Conservation (phyloP, 2,113 vertebrate species). For the Nesoenas mayeri region DNA sequence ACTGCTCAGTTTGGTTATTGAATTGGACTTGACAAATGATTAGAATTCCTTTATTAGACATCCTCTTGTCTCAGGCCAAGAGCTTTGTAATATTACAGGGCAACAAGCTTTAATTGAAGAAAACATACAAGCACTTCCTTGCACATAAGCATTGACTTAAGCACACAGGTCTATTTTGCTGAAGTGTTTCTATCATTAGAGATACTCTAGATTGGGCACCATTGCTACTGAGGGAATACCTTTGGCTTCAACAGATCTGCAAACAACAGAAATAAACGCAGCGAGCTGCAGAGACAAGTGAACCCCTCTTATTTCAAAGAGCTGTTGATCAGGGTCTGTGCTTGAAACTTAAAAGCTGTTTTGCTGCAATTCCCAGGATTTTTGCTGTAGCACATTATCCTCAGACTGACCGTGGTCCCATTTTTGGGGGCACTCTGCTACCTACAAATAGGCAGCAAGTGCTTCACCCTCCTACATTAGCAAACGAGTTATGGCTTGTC, state of each 20-base stretch:
- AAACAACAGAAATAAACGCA: not conserved
- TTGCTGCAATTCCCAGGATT: not conserved
- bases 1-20: not conserved
- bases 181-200: not conserved
- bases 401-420: not conserved
- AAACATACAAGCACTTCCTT: fast-evolving
- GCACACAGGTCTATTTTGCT: not conserved
- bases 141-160: not conserved
- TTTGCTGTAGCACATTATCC: not conserved
- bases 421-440: not conserved
- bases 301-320: not conserved
- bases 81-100: not conserved
- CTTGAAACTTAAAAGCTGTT: not conserved
- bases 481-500: not conserved
- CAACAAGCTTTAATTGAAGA: not conserved
- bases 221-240: not conserved
- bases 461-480: not conserved
- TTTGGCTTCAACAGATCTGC: not conserved
- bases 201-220: not conserved
- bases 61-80: not conserved
- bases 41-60: not conserved
- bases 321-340: not conserved
- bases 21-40: not conserved
- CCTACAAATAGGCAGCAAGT: not conserved
- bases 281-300: not conserved